A percentile compares a stretch with the other conserved stretches of the same genome.
These are phyloP conservation scores for Gymnothorax javanicus DNA, from an alignment of 2,797 vertebrate species.

Conservation along the genomic window DNA sequence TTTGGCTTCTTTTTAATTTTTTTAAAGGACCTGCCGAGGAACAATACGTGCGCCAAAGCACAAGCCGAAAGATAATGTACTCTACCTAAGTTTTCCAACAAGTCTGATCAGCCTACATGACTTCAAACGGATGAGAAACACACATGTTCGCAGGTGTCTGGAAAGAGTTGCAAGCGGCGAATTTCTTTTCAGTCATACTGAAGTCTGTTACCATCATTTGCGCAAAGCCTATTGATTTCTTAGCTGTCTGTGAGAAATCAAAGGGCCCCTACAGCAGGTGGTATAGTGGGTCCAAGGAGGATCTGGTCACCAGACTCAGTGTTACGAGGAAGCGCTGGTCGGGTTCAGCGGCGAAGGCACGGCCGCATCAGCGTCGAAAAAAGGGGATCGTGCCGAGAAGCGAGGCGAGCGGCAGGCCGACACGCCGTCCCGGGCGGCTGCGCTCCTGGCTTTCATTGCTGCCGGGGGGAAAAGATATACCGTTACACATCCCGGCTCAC, in stretches of 20 bases:
- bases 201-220: background rate
- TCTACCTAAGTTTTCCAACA: too few relatives aligned
- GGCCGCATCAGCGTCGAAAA: constrained; percentile 24
- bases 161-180: background rate
- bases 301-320: constrained; percentile 2
- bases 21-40: too few relatives aligned
- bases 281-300: background rate
- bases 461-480: constrained; percentile 46
- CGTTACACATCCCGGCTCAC: constrained; percentile 62
- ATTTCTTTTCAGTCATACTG: background rate
- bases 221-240: background rate
- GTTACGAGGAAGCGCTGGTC: background rate
- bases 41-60: too few relatives aligned
- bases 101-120: background rate
- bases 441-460: constrained; percentile 41
- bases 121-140: background rate
- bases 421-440: constrained; percentile 31
- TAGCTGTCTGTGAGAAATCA: background rate
- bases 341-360: constrained; percentile 18
- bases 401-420: background rate
- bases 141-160: background rate
- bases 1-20: too few relatives aligned
- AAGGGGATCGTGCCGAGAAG: background rate
- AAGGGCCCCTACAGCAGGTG: background rate
- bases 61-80: too few relatives aligned